Percentiles rank a stretch among this genome's conserved stretches.
phyloP scores from a whole-genome alignment of 2,888 invertebrate species.

The Parnassius orleans region DNA sequence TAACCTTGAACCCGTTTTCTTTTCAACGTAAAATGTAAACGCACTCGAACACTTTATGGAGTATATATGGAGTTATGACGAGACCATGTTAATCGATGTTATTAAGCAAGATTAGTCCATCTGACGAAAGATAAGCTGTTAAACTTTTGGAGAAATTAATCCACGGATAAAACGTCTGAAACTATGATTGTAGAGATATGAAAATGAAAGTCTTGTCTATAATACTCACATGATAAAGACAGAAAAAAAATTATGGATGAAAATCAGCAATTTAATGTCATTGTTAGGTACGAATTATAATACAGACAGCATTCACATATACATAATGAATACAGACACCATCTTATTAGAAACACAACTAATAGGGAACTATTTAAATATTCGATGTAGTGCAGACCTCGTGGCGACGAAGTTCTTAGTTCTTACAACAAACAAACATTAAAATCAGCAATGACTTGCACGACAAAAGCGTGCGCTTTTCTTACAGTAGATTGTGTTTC shows the following conservation, averaged over 20 bases:
- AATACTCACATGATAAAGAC: slow-evolving; percentile 6
- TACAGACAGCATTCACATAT: slow-evolving; percentile 1
- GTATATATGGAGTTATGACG: slow-evolving; percentile 31
- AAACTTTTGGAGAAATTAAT: slow-evolving; percentile 50
- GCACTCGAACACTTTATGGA: slow-evolving; percentile 29
- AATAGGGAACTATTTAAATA: slow-evolving; percentile 38
- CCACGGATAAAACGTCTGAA: slow-evolving; percentile 47
- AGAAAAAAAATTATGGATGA: slow-evolving; percentile 3
- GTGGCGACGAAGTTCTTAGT: slow-evolving; percentile 41
- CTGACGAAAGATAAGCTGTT: slow-evolving; percentile 53
- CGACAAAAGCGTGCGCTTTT: slow-evolving; percentile 21
- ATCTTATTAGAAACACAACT: slow-evolving; percentile 35
- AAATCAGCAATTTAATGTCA: background rate
- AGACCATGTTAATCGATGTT: slow-evolving; percentile 41
- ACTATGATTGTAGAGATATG: slow-evolving; percentile 37
- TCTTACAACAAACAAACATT: slow-evolving; percentile 23
- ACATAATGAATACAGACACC: slow-evolving; percentile 8
- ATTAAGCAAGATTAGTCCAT: slow-evolving; percentile 55
- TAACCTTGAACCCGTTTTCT: no score
- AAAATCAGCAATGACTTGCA: slow-evolving; percentile 24
- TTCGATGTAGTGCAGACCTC: slow-evolving; percentile 32
- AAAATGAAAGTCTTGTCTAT: slow-evolving; percentile 9
- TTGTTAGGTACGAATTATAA: no score
- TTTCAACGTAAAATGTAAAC: background rate
- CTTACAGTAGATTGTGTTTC: background rate